Conservation (phyloP, 2,888 invertebrate species). For the Seira sanloemensis region DNA sequence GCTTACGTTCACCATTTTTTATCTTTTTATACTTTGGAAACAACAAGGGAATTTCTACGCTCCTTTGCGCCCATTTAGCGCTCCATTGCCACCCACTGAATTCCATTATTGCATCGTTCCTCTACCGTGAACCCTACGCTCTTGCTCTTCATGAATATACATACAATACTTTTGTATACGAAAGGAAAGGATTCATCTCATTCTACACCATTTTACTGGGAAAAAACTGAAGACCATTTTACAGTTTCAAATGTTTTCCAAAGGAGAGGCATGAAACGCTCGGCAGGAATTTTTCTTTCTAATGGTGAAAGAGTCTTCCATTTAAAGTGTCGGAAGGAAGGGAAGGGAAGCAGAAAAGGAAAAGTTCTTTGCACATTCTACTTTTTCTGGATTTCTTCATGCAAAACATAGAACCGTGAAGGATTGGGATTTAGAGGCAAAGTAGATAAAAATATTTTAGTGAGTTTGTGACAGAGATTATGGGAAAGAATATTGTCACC, state of each 20-base stretch:
- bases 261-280: background rate
- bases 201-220: background rate
- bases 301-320: background rate
- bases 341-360: background rate
- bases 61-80: conserved; percentile 62
- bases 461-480: no score
- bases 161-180: no score
- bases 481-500: no score
- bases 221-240: background rate
- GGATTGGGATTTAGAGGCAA: no score
- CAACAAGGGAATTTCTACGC: conserved; percentile 53
- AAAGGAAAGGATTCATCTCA: background rate
- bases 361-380: no score
- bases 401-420: no score
- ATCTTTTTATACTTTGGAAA: conserved; percentile 40
- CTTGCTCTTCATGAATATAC: background rate
- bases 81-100: conserved; percentile 65
- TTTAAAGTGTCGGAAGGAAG: background rate
- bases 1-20: conserved; percentile 10
- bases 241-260: background rate
- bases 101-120: conserved; percentile 60
- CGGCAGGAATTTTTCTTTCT: background rate
- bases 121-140: background rate
- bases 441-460: no score
- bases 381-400: no score